Base-by-base conservation (phyloP, 2,888 invertebrate species). In the Dusona sp. region DNA sequence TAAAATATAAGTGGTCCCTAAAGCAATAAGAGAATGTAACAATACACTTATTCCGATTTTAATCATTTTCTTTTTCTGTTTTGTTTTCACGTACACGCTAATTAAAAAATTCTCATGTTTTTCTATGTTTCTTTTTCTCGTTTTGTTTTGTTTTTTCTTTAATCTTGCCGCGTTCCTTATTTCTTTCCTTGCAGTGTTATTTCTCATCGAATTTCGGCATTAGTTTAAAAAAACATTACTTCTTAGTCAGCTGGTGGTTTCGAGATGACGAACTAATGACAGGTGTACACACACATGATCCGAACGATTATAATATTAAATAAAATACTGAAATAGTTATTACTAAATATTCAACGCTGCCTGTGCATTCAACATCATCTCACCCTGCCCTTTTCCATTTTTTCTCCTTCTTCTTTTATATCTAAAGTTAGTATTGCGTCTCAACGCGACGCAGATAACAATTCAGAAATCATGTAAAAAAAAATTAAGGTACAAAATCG, bases 251-350 rank as follows among this genome's bases (percentile, higher is more conserved):
- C 6, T 61, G 61, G 29, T 61, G 57, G 25, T 57, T 57, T 57
- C 61, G 61, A 72, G 51, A 80, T 81, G 79, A 79, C 64, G 79
- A 74, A 79, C 86, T 81, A 57, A 81, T 67, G 83, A 86, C 80
- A 86, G 83, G 83, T 79, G 74, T 86, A 86, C 78, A 79, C 84
- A 87, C 80, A 83, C 84, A 86, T 81, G 78, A 87, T 87, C 67
- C 85, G 84, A 84, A 87, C 85, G 85, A 85, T 85, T 86, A 36
- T 79, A 79, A 83, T 86, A 79, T 89, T 86, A 88, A 89, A 89
- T 88, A 89, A 89, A 90, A 90, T 90, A 90, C 89, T 90, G 88
- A 84, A 87, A 88, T 79, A 86, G 87, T 88, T 87, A 85, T 85
- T 84, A 88, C 86, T 86, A 86, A 87, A 89, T 89, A 88, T 86